Percentiles rank a stretch among this genome's conserved stretches.
These are phyloP conservation scores for Ectropis crepuscularia DNA, from an alignment of 2,888 invertebrate genomes.

Conservation along the genomic window DNA sequence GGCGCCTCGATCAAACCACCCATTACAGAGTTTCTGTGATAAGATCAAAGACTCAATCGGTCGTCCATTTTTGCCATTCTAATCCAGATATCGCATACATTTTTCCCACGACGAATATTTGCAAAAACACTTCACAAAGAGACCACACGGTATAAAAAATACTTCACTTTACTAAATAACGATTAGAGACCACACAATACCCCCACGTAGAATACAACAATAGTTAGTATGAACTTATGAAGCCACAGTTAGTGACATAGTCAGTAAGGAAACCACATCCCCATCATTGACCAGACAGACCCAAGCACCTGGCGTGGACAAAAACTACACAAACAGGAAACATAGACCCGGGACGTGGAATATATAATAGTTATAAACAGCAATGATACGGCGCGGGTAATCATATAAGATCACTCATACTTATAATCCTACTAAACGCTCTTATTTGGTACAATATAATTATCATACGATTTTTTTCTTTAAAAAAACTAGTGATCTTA, in stretches of 20 bases:
- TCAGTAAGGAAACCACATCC: slow-evolving; percentile 5
- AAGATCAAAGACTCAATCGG: background rate
- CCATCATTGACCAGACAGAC: slow-evolving; percentile 22
- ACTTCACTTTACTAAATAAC: slow-evolving; percentile 30
- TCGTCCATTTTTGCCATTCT: background rate
- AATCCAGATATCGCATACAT: slow-evolving; percentile 7
- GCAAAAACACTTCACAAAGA: slow-evolving; percentile 15
- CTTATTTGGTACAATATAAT: too few relatives aligned
- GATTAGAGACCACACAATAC: slow-evolving; percentile 28
- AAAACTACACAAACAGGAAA: slow-evolving; percentile 39
- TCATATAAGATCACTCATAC: background rate
- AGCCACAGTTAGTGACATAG: background rate
- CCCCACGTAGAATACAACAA: slow-evolving; percentile 2
- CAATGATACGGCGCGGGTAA: slow-evolving; percentile 9
- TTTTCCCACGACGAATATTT: slow-evolving; percentile 31
- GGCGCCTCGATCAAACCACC: too few relatives aligned
- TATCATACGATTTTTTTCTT: too few relatives aligned
- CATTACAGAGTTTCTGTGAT: background rate
- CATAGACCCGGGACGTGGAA: slow-evolving; percentile 19
- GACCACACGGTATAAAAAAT: slow-evolving; percentile 13
- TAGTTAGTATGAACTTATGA: slow-evolving; percentile 1
- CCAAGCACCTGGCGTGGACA: slow-evolving; percentile 46
- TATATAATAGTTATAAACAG: slow-evolving; percentile 1
- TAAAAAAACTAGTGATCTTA: too few relatives aligned
- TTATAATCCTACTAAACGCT: too few relatives aligned